phyloP scores from a whole-genome alignment of 2,113 vertebrate species.

The Sebastes schlegelii region DNA sequence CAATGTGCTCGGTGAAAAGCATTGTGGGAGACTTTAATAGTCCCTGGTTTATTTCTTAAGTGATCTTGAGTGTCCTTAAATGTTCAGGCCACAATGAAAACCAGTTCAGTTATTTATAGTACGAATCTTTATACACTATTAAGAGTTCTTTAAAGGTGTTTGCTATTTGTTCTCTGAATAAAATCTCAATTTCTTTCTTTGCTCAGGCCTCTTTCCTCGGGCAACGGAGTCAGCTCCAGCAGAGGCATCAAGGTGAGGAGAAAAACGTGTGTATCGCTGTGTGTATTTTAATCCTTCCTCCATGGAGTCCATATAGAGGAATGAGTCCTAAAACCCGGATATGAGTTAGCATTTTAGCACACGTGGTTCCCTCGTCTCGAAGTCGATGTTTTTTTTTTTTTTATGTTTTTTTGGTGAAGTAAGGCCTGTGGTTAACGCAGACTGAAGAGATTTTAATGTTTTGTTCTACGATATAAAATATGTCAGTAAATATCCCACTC shows the following conservation, averaged over 20 bases:
- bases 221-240: constrained; percentile 83
- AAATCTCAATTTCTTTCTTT: constrained; percentile 23
- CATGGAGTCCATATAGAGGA: too few relatives aligned
- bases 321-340: too few relatives aligned
- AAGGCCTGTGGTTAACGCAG: too few relatives aligned
- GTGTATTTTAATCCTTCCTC: background rate
- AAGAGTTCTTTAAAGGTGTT: background rate
- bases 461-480: too few relatives aligned
- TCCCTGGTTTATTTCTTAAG: background rate
- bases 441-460: too few relatives aligned
- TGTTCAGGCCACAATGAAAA: background rate
- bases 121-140: background rate
- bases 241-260: constrained; percentile 83
- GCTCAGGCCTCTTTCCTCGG: constrained; percentile 69
- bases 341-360: too few relatives aligned
- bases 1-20: background rate
- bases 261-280: background rate
- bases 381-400: too few relatives aligned
- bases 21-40: background rate
- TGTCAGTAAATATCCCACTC: too few relatives aligned
- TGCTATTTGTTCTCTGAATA: background rate
- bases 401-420: too few relatives aligned
- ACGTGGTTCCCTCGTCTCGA: too few relatives aligned
- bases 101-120: background rate
- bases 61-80: background rate